phyloP scores from a whole-genome alignment of 2,888 invertebrate genomes.

The Ectemnius lituratus region DNA sequence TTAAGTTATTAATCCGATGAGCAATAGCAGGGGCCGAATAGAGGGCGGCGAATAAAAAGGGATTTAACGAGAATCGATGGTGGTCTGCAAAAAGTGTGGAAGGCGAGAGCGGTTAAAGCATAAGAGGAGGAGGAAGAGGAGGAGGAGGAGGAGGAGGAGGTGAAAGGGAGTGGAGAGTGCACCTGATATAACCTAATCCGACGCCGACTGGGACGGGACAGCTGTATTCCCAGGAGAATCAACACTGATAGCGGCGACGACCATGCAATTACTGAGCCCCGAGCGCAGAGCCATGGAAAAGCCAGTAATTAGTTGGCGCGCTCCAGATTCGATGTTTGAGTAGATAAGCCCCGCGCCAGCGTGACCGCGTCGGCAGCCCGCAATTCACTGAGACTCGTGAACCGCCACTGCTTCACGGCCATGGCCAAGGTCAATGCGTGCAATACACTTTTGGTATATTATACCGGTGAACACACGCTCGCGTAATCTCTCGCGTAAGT shows the following conservation, averaged over 20 bases:
- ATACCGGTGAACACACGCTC: neutral
- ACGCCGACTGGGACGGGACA: constrained; percentile 30
- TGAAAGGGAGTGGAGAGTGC: constrained; percentile 17
- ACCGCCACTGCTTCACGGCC: constrained; percentile 54
- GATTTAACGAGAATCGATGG: neutral
- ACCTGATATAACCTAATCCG: constrained; percentile 39
- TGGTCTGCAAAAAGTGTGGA: neutral
- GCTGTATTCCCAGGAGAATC: constrained; percentile 60
- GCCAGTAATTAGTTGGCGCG: constrained; percentile 64
- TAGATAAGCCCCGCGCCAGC: constrained; percentile 57
- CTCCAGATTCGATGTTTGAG: constrained; percentile 64
- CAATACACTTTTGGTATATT: neutral
- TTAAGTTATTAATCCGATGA: too few relatives aligned
- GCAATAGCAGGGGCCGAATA: neutral
- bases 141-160: constrained; percentile 9
- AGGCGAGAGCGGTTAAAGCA: neutral
- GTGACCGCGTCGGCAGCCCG: constrained; percentile 47
- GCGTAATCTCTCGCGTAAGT: neutral
- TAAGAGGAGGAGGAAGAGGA: constrained; percentile 11
- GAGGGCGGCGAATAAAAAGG: constrained; percentile 14
- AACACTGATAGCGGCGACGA: constrained; percentile 55
- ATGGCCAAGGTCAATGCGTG: constrained; percentile 55
- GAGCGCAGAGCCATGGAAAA: constrained; percentile 58
- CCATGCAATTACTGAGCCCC: constrained; percentile 57
- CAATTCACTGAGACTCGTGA: constrained; percentile 32